These are phyloP conservation scores for Meandrina meandrites DNA, from an alignment of 92 coral and sea anemone species.

Conservation along the genomic window DNA sequence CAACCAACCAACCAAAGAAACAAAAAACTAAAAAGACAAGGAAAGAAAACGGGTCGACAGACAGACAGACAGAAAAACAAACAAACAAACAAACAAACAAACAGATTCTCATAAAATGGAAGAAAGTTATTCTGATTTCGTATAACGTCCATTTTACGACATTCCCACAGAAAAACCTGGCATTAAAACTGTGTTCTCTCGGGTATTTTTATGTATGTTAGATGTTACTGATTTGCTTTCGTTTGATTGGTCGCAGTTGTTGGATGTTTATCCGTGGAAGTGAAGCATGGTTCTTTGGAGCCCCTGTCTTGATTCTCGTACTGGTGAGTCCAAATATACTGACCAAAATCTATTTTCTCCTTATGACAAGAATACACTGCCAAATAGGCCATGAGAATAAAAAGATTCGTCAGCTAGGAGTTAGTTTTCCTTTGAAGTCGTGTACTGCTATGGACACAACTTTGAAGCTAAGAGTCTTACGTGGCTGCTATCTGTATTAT, in stretches of 20 bases:
- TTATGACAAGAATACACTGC: neutral
- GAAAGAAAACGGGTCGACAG: neutral
- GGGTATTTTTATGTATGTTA: too few relatives aligned
- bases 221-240: neutral
- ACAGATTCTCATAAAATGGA: too few relatives aligned
- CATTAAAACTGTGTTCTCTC: too few relatives aligned
- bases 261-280: constrained; percentile 80
- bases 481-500: too few relatives aligned
- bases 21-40: neutral
- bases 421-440: too few relatives aligned
- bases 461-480: too few relatives aligned
- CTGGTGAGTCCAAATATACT: constrained; percentile 54
- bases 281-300: constrained; percentile 79
- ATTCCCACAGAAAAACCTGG: too few relatives aligned
- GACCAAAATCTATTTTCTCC: neutral
- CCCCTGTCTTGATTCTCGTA: constrained; percentile 73
- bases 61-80: neutral
- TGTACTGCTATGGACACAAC: too few relatives aligned
- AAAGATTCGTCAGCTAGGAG: too few relatives aligned
- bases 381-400: too few relatives aligned
- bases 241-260: constrained; percentile 47
- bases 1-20: neutral
- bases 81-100: neutral
- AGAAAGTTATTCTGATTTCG: too few relatives aligned
- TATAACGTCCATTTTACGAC: too few relatives aligned